A percentile compares a stretch with the other conserved stretches of the same genome.
phyloP scores from a whole-genome alignment of 2,888 invertebrate genomes.

The Nephrotoma guestfalica region DNA sequence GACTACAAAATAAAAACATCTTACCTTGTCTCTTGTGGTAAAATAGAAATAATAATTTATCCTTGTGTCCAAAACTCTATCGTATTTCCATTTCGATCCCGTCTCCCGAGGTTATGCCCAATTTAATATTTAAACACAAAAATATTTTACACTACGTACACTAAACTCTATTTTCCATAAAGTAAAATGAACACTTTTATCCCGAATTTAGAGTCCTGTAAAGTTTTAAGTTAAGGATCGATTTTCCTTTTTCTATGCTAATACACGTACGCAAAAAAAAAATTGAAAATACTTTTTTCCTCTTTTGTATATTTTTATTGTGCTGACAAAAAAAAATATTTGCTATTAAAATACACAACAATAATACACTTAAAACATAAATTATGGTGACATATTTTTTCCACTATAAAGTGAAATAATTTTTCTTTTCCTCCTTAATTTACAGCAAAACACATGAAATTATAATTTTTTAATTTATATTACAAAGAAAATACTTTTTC shows the following conservation, averaged over 20 bases:
- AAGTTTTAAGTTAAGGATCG: neutral
- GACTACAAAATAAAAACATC: too few relatives aligned
- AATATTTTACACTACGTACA: neutral
- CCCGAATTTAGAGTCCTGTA: neutral
- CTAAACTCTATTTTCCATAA: neutral
- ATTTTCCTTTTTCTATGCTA: neutral
- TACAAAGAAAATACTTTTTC: neutral
- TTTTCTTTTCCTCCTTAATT: neutral
- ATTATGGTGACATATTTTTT: neutral
- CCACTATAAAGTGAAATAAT: neutral
- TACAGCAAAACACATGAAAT: neutral
- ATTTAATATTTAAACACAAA: neutral
- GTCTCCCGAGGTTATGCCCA: neutral
- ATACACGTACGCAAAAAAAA: neutral
- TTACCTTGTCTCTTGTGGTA: neutral
- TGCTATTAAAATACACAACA: neutral
- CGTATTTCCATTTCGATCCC: neutral
- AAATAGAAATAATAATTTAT: neutral
- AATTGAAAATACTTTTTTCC: neutral
- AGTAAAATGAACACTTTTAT: neutral
- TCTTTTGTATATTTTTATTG: neutral
- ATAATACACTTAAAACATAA: neutral
- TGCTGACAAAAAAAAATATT: neutral
- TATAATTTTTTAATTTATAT: neutral
- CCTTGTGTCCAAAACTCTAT: neutral